A percentile compares a stretch with the other conserved stretches of the same genome.
Evolutionary conservation across 2,888 invertebrate species (phyloP).

Genomic region (Calliphora vomitoria): DNA sequence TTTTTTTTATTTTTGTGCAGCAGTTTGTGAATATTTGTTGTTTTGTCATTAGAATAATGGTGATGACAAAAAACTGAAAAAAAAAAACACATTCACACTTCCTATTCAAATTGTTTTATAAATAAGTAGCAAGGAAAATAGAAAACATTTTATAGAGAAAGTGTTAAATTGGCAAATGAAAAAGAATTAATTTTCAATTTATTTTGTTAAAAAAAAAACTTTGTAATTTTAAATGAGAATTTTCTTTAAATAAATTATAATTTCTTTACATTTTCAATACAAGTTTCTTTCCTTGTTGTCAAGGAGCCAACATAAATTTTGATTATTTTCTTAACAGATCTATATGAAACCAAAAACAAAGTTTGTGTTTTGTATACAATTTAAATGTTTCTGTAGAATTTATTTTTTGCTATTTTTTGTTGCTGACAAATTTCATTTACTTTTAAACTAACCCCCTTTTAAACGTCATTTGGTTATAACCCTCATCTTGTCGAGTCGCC

Average conservation of each 20-base stretch:
- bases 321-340: not conserved
- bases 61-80: slow-evolving; percentile 16
- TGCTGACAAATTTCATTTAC: slow-evolving; percentile 10
- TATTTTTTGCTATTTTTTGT: not conserved
- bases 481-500: slow-evolving; percentile 43
- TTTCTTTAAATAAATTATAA: slow-evolving; percentile 1
- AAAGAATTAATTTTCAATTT: not conserved
- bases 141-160: not conserved
- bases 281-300: not conserved
- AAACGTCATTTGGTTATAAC: slow-evolving; percentile 8
- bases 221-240: too few relatives aligned
- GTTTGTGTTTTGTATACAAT: not conserved
- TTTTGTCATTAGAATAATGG: slow-evolving; percentile 11
- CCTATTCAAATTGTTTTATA: not conserved
- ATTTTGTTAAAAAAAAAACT: not conserved
- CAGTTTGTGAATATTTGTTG: not conserved
- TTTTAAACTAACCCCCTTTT: not conserved
- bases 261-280: too few relatives aligned
- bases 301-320: not conserved
- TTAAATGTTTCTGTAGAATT: not conserved
- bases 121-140: not conserved
- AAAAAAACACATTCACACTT: not conserved
- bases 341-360: not conserved
- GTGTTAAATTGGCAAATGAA: not conserved
- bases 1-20: not conserved